These are phyloP conservation scores for Limanda limanda DNA, from an alignment of 2,113 vertebrate genomes.

Conservation along the genomic window DNA sequence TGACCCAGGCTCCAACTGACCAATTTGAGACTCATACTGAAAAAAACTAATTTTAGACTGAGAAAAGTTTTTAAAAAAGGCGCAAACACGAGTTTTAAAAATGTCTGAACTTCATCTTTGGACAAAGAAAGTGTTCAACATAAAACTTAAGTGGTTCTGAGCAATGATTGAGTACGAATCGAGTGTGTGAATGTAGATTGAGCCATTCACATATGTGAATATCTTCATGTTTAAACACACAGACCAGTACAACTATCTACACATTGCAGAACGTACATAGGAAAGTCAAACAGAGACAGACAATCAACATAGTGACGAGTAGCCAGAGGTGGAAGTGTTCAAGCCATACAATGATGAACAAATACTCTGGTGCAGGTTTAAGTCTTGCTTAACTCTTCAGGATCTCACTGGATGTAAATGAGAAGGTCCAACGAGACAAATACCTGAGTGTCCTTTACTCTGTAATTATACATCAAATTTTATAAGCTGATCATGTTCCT, in stretches of 20 bases:
- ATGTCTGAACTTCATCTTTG: too few species aligned
- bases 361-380: background rate
- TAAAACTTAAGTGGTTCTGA: background rate
- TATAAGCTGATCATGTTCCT: too few species aligned
- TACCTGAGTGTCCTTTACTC: too few species aligned
- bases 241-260: conserved; percentile 16
- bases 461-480: too few species aligned
- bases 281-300: conserved; percentile 6
- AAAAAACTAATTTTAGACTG: too few species aligned
- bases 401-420: too few species aligned
- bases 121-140: background rate
- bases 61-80: too few species aligned
- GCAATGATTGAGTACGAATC: background rate
- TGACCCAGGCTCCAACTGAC: background rate
- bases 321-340: background rate
- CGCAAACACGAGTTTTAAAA: too few species aligned
- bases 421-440: too few species aligned
- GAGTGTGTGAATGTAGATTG: too few species aligned
- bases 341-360: background rate
- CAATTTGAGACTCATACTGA: background rate
- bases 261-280: background rate
- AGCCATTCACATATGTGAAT: background rate
- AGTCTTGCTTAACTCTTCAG: background rate
- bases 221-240: background rate
- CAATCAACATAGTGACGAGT: background rate